These are phyloP conservation scores for Zootoca vivipara DNA, from an alignment of 2,113 vertebrate genomes.

Conservation along the genomic window DNA sequence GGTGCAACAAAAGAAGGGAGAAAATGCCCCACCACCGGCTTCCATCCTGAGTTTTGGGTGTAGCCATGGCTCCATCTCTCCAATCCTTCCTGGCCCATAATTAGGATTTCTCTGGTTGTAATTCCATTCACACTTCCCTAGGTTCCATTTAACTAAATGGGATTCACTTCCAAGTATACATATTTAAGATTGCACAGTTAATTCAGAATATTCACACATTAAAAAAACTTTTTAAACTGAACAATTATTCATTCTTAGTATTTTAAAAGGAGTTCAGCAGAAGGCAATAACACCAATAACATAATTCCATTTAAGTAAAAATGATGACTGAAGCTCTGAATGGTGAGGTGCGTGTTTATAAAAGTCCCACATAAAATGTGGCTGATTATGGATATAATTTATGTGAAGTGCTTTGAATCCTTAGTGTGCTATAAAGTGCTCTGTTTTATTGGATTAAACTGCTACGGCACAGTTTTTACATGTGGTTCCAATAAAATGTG, in stretches of 20 bases:
- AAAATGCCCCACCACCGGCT: no score
- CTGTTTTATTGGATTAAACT: constrained; percentile 14
- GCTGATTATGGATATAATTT: not conserved
- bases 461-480: constrained; percentile 17
- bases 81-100: not conserved
- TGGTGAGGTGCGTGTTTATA: constrained; percentile 34
- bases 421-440: not conserved
- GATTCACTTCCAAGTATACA: not conserved
- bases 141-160: not conserved
- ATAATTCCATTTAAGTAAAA: not conserved
- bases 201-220: not conserved
- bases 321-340: not conserved
- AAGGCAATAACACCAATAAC: not conserved
- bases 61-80: no score
- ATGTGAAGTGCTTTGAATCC: not conserved
- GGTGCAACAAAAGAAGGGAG: no score
- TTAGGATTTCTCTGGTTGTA: not conserved
- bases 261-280: not conserved
- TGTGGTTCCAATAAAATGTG: not conserved
- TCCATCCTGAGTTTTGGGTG: no score
- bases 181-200: not conserved
- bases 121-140: not conserved
- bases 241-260: not conserved
- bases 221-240: not conserved
- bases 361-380: constrained; percentile 16